Evolutionary conservation across 2,888 invertebrate species (phyloP), one percentile per base, ranked within the genome.

Genomic region (Drosophila greeni): DNA sequence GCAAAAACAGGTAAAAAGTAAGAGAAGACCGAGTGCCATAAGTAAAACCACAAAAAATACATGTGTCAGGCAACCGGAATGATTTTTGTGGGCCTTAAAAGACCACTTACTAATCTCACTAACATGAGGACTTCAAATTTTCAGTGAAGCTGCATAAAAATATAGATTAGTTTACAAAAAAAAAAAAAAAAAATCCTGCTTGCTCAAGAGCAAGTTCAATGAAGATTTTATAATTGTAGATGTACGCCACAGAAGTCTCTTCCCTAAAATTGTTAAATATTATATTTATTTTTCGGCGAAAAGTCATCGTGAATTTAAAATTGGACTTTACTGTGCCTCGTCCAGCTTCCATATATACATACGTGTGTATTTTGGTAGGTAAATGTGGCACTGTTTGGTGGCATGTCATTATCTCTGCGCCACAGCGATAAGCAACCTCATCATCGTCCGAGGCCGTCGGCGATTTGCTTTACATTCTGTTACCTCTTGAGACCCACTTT

Each of bases 391-490:
- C 48, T 33, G 60, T 12, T 31, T 36, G 60, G 48, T 23, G 33
- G 61, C 34, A 39, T 55, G 68, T 53, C 45, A 42, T 58, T 61
- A 49, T 31, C 53, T 61, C 12, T 33, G 42, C 16, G 36, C 36
- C 37, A 29, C 18, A 42, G 47, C 64, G 42, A 60, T 45, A 52
- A 51, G 18, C 52, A 40, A 57, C 29, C 56, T 66, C 66, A 70
- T 66, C 66, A 64, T 43, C 37, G 23, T 18, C 34, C 54, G 37
- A n/a, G 12, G 71, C 71, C 58, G 29, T 37, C 16, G 57, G 71
- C 49, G 36, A 66, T 61, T 70, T 70, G 54, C 58, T 66, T 55
- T 48, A 49, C 66, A 66, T 71, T 66, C 49, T 33, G 64, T 33
- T 47, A n/a, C 43, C 54, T 29, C 37, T 55, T 33, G 42, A 23